Percentiles rank a stretch among this genome's conserved stretches.
phyloP scores from a whole-genome alignment of 1,140 invertebrate species.

The Heliconius hewitsoni region DNA sequence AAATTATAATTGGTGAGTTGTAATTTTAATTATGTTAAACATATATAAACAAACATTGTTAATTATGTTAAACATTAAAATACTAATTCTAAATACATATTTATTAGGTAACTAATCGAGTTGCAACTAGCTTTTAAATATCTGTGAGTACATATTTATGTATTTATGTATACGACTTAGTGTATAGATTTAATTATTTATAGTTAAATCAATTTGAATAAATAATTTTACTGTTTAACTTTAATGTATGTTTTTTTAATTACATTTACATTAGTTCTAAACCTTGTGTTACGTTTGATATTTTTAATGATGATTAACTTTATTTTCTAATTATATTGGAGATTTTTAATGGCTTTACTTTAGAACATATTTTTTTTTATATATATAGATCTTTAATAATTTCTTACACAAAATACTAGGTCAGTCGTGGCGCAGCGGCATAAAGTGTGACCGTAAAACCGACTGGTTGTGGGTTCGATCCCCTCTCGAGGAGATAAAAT shows the following conservation, averaged over 20 bases:
- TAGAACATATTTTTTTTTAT: too few relatives aligned
- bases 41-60: background rate
- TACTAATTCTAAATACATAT: background rate
- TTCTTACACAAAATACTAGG: too few relatives aligned
- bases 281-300: too few relatives aligned
- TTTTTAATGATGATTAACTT: too few relatives aligned
- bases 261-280: too few relatives aligned
- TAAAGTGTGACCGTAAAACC: too few relatives aligned
- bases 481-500: too few relatives aligned
- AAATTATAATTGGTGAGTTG: conserved; percentile 3
- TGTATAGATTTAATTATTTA: background rate
- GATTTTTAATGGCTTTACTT: too few relatives aligned
- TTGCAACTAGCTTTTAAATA: background rate
- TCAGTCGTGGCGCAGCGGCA: too few relatives aligned
- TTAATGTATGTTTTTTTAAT: background rate
- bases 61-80: background rate
- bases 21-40: background rate
- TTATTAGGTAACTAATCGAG: conserved; percentile 6
- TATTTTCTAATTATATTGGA: too few relatives aligned
- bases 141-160: background rate
- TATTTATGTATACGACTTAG: background rate
- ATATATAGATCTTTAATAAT: too few relatives aligned
- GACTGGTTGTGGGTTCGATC: too few relatives aligned
- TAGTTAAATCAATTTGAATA: background rate
- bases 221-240: background rate